Percentiles rank a stretch among this genome's conserved stretches.
Evolutionary conservation across 2,797 vertebrate genomes (phyloP).

Genomic region (Zenarchopterus dispar): DNA sequence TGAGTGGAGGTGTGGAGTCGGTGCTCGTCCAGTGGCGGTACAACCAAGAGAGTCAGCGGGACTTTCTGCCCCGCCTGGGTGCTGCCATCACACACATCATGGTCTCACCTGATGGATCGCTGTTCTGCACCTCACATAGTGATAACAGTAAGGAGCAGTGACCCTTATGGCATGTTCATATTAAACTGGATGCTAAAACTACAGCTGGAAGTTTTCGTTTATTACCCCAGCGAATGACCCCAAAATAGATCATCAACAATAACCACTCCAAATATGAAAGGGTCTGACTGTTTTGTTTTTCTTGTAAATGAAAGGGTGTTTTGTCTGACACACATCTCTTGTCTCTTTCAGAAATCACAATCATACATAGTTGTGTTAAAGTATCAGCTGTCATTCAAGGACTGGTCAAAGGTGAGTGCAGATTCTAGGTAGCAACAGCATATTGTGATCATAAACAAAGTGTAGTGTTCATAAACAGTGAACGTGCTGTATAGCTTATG

Average conservation of each 20-base stretch:
- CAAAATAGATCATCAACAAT: no score
- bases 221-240: no score
- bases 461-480: conserved; percentile 3
- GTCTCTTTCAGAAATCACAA: conserved; percentile 82
- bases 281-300: not conserved
- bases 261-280: no score
- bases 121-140: conserved; percentile 88
- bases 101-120: conserved; percentile 86
- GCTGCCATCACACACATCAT: conserved; percentile 87
- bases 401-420: conserved; percentile 88
- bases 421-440: conserved; percentile 2
- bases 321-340: not conserved
- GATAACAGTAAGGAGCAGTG: conserved; percentile 91
- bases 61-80: conserved; percentile 93
- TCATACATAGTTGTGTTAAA: conserved; percentile 89
- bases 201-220: no score
- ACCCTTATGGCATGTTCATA: no score
- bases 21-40: conserved; percentile 95
- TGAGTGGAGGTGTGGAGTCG: conserved; percentile 93
- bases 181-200: no score
- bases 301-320: not conserved
- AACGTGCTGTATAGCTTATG: not conserved
- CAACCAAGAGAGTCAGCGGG: conserved; percentile 79
- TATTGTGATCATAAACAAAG: conserved; percentile 18
- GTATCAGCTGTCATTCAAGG: conserved; percentile 91